These are phyloP conservation scores for Channallabes apus DNA, from an alignment of 2,797 vertebrate genomes.

Conservation along the genomic window DNA sequence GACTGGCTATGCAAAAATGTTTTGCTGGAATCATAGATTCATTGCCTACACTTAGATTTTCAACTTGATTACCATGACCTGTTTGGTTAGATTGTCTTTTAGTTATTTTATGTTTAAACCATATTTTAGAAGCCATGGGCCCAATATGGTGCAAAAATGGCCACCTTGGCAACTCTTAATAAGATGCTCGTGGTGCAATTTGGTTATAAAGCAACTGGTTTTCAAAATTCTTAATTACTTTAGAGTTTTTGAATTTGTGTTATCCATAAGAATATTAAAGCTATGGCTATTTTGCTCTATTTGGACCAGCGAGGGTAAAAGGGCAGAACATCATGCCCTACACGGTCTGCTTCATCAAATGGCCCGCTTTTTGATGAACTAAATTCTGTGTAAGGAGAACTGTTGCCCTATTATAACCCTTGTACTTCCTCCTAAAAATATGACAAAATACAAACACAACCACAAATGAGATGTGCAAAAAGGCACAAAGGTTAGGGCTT, in stretches of 20 bases:
- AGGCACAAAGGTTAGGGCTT: background rate
- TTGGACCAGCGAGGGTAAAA: conserved; percentile 3
- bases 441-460: background rate
- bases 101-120: background rate
- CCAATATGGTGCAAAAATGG: background rate
- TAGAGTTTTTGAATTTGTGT: background rate
- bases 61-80: background rate
- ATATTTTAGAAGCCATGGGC: background rate
- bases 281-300: background rate
- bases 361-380: conserved; percentile 5
- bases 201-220: background rate
- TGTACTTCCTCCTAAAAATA: background rate
- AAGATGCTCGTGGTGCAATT: background rate
- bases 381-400: background rate
- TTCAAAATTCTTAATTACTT: background rate
- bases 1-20: background rate
- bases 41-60: background rate
- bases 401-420: background rate
- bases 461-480: background rate
- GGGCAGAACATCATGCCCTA: background rate
- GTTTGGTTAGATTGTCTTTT: background rate
- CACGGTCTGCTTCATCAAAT: conserved; percentile 5
- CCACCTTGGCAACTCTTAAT: background rate
- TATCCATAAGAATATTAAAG: background rate
- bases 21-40: background rate